These are phyloP conservation scores for Diadema setosum DNA, from an alignment of 35 echinoderm and acorn worm genomes.

Conservation along the genomic window DNA sequence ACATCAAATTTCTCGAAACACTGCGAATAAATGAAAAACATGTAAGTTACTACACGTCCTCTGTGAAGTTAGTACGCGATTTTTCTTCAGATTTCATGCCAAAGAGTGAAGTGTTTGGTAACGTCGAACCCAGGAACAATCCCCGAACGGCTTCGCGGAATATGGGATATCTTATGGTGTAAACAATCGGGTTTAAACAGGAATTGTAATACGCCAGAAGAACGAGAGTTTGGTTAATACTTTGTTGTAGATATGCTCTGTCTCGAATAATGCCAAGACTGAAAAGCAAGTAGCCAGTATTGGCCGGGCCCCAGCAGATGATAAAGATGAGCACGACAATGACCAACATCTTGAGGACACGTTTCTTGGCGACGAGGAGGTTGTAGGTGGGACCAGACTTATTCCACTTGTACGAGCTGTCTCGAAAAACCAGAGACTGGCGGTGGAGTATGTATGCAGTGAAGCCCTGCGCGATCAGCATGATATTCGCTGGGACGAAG, in stretches of 20 bases:
- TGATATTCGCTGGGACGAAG: slow-evolving; percentile 71
- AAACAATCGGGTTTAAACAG: slow-evolving; percentile 71
- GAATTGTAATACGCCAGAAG: slow-evolving; percentile 61
- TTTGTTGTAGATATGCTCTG: slow-evolving; percentile 9
- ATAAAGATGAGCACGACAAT: slow-evolving; percentile 83
- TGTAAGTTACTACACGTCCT: no score
- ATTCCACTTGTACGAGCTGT: neutral
- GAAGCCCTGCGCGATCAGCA: neutral
- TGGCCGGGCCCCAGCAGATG: slow-evolving; percentile 72
- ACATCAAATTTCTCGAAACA: no score
- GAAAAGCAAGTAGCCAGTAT: slow-evolving; percentile 45
- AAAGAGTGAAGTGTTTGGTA: neutral
- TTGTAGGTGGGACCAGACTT: neutral
- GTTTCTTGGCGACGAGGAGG: slow-evolving; percentile 39
- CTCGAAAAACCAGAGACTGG: slow-evolving; percentile 5
- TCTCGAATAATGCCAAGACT: slow-evolving; percentile 69
- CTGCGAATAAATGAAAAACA: no score
- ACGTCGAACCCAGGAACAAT: neutral
- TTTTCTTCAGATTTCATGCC: neutral
- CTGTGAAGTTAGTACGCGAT: neutral
- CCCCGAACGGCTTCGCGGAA: neutral
- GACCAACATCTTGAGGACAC: slow-evolving; percentile 76
- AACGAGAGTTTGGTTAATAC: slow-evolving; percentile 1
- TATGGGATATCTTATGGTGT: neutral
- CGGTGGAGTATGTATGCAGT: neutral